Evolutionary conservation across 2,797 vertebrate species (phyloP).

Genomic region (Hozukius guyotensis): DNA sequence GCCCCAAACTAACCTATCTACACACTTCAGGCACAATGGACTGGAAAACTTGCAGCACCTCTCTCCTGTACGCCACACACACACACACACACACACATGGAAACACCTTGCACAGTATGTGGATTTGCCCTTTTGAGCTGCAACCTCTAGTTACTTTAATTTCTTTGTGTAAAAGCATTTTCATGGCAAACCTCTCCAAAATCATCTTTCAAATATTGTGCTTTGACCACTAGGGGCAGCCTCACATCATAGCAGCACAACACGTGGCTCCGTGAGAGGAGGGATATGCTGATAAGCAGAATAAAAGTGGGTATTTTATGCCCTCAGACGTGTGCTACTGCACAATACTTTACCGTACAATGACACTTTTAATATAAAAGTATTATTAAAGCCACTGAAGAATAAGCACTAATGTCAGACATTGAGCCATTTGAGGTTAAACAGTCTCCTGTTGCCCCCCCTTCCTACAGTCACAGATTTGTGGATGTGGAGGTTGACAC

Average conservation of each 20-base stretch:
- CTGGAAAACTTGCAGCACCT: constrained; percentile 6
- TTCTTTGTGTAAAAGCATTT: no score
- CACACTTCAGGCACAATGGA: constrained; percentile 4
- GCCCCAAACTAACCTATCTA: constrained; percentile 3
- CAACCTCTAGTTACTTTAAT: background rate
- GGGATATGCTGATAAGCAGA: background rate
- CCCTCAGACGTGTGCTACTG: background rate
- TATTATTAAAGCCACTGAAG: background rate
- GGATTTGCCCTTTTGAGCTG: background rate
- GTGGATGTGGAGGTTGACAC: background rate
- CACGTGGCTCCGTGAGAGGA: background rate
- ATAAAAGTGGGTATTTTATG: background rate
- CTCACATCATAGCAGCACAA: background rate
- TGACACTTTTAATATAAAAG: background rate
- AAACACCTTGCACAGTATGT: background rate
- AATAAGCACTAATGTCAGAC: background rate
- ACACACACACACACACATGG: background rate
- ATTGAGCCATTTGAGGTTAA: background rate
- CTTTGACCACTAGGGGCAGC: background rate
- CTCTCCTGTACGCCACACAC: background rate
- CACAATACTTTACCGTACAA: background rate
- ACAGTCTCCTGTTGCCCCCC: background rate
- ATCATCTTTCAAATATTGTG: background rate
- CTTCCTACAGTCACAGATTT: constrained; percentile 9
- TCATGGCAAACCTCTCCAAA: background rate